Conservation (phyloP, 2,888 invertebrate species). For the Mythimna lalbum region DNA sequence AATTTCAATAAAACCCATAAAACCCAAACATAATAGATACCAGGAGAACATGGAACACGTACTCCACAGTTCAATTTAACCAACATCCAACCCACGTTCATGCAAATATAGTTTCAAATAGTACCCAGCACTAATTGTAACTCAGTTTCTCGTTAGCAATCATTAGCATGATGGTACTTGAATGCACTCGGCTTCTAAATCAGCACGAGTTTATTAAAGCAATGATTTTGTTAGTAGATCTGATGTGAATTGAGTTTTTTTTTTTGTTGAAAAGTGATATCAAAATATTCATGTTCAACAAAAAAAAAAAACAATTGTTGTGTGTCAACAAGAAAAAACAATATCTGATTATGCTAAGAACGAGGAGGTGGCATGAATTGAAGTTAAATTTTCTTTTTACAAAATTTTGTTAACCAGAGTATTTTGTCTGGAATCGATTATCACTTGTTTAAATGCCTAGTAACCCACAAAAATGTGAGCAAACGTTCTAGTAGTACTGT, state of each 20-base stretch:
- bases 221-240: neutral
- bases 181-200: slow-evolving; percentile 2
- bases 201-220: neutral
- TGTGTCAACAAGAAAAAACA: too few relatives aligned
- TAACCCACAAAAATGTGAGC: too few relatives aligned
- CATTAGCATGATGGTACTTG: slow-evolving; percentile 18
- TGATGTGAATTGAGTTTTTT: neutral
- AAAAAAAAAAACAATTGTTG: too few relatives aligned
- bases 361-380: too few relatives aligned
- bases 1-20: neutral
- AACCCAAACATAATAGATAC: neutral
- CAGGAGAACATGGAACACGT: neutral
- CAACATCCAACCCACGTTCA: slow-evolving; percentile 11
- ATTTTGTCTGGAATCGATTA: too few relatives aligned
- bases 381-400: too few relatives aligned
- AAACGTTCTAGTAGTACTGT: too few relatives aligned
- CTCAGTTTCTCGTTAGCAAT: slow-evolving; percentile 20
- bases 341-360: too few relatives aligned
- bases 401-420: too few relatives aligned
- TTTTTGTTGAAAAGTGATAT: too few relatives aligned
- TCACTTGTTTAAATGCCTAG: too few relatives aligned
- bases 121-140: slow-evolving; percentile 23
- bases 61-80: neutral
- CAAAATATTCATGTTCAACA: too few relatives aligned
- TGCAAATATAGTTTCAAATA: slow-evolving; percentile 16